Base-by-base conservation (phyloP, 2,797 vertebrate species). In the Anolis apletophallus region DNA sequence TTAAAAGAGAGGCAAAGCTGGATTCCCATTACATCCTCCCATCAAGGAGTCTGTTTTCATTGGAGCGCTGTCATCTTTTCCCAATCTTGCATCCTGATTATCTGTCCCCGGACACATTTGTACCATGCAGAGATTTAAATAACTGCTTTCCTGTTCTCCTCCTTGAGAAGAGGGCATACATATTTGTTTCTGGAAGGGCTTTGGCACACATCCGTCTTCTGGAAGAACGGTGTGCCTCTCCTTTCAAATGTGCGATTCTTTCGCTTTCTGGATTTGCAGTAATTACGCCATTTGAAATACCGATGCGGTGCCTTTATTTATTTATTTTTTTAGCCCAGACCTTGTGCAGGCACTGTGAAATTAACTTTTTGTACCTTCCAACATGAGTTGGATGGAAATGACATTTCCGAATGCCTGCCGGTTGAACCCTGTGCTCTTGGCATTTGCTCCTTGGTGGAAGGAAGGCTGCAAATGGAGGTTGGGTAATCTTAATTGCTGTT, bases 291-390 rank as follows among this genome's bases (percentile, higher is more conserved):
- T 94, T 96, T 96, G 97, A 95, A 96, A 93, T 1, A 36, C 16
- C 88, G 92, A 93, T 16, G 9, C 46, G 91, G 91, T 77, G 57
- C 93, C 93, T 95, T 55, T 46, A 46, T 46, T 46, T 46, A 46
- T 46, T 46, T 46, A 46, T 4, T 46, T 91, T 93, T 92, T 90
- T 93, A 2, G 7, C 93, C 87, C 89, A 68, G 81, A 86, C 94
- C 92, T 94, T 96, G 97, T 96, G 97, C 97, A 97, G 89, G 89
- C 92, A 90, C 97, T 97, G 97, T 98, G 97, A 98, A 98, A 97
- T 98, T 96, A 97, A 95, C 96, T 97, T 96, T 46, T 83, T 95
- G 93, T 96, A 78, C 95, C 93, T 95, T 95, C 93, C 93, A 93
- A 82, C 95, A 81, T 16, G 21, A 87, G 29, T 91, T 7, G 85